Evolutionary conservation across 2,113 vertebrate species (phyloP).

Genomic region (Oriolus oriolus): DNA sequence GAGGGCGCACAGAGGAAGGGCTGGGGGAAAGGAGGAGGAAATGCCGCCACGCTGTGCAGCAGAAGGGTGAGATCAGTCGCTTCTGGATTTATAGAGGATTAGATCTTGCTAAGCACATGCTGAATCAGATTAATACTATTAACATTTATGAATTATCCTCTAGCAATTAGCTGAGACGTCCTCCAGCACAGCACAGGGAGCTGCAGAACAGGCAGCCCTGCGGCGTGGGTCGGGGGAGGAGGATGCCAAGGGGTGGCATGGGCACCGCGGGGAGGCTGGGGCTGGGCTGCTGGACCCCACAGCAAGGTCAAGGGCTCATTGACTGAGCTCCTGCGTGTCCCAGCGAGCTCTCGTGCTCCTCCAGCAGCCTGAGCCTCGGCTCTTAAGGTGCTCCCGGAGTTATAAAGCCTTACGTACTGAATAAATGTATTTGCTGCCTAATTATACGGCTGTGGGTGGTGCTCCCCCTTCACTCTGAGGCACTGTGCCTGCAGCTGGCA

Average conservation of each 20-base stretch:
- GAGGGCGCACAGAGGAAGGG: background rate
- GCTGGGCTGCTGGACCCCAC: background rate
- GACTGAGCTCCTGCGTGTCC: background rate
- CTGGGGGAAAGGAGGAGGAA: background rate
- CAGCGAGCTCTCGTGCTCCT: background rate
- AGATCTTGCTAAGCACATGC: background rate
- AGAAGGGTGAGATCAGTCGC: background rate
- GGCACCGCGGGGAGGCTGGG: background rate
- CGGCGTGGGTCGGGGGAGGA: background rate
- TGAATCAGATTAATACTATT: conserved; percentile 33
- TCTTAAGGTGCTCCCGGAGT: conserved; percentile 27
- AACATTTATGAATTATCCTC: conserved; percentile 23
- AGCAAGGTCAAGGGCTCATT: background rate
- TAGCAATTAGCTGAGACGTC: background rate
- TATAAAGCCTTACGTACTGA: conserved; percentile 8
- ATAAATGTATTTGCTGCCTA: conserved; percentile 51
- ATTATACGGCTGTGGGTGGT: background rate
- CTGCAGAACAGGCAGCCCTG: background rate
- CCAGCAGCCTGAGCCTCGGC: background rate
- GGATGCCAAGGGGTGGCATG: background rate
- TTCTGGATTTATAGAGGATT: conserved; percentile 2
- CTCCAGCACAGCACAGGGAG: background rate
- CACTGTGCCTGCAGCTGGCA: background rate
- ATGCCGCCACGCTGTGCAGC: background rate
- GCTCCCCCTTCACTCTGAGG: background rate